Evolutionary conservation across 2,113 vertebrate species (phyloP).

Genomic region (Proterorhinus semilunaris): DNA sequence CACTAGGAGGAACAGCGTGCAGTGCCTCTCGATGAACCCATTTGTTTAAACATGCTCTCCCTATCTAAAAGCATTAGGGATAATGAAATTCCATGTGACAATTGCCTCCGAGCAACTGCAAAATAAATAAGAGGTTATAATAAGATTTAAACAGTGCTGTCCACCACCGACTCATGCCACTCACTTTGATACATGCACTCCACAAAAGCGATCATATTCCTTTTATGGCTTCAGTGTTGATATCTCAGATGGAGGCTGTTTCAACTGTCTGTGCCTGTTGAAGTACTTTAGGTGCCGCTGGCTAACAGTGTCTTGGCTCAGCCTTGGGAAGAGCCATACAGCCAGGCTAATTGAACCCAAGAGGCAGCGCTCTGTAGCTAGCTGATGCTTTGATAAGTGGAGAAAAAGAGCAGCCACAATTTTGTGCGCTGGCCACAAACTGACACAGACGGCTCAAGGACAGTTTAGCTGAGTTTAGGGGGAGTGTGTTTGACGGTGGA

Average conservation of each 20-base stretch:
- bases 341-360: slow-evolving; percentile 61
- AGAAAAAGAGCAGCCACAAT: slow-evolving; percentile 39
- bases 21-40: neutral
- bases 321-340: slow-evolving; percentile 39
- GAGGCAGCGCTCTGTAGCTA: slow-evolving; percentile 48
- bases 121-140: slow-evolving; percentile 47
- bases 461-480: slow-evolving; percentile 19
- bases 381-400: slow-evolving; percentile 56
- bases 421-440: slow-evolving; percentile 11
- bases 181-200: slow-evolving; percentile 7
- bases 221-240: slow-evolving; percentile 32
- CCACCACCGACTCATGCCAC: neutral
- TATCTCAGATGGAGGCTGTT: slow-evolving; percentile 45
- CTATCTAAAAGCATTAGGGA: neutral
- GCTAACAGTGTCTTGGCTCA: slow-evolving; percentile 33
- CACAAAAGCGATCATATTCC: slow-evolving; percentile 22
- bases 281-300: slow-evolving; percentile 32
- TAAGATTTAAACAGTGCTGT: slow-evolving; percentile 19
- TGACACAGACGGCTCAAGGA: slow-evolving; percentile 14
- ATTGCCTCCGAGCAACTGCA: slow-evolving; percentile 28
- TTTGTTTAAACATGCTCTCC: neutral
- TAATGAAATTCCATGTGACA: neutral
- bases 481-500: slow-evolving; percentile 8
- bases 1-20: neutral
- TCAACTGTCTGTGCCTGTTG: slow-evolving; percentile 13